Evolutionary conservation across 2,888 invertebrate species (phyloP).

Genomic region (Meteorus colon): DNA sequence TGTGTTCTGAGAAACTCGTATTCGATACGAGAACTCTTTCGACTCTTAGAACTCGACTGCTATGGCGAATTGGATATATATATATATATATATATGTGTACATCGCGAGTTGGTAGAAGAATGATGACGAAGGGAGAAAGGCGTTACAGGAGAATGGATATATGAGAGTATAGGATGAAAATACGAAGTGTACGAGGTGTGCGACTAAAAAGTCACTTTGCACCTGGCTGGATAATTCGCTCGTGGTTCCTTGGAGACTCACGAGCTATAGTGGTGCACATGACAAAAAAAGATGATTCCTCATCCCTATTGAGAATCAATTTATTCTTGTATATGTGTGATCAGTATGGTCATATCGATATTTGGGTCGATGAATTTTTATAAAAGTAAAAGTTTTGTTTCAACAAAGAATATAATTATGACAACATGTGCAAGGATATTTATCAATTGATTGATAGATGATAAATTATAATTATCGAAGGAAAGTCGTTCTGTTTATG

Average conservation of each 20-base stretch:
- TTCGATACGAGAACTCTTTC: slow-evolving; percentile 57
- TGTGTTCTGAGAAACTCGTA: slow-evolving; percentile 71
- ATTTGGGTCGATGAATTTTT: not conserved
- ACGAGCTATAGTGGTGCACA: slow-evolving; percentile 50
- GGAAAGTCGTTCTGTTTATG: slow-evolving; percentile 58
- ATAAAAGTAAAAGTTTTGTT: not conserved
- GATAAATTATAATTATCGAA: slow-evolving; percentile 61
- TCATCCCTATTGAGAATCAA: not conserved
- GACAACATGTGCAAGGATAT: slow-evolving; percentile 59
- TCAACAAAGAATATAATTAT: slow-evolving; percentile 67
- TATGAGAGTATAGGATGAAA: slow-evolving; percentile 13
- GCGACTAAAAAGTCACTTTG: slow-evolving; percentile 62
- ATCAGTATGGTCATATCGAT: not conserved
- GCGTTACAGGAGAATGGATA: slow-evolving; percentile 23
- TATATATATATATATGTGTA: not conserved
- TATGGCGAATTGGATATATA: not conserved
- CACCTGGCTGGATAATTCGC: slow-evolving; percentile 63
- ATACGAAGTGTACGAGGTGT: slow-evolving; percentile 27
- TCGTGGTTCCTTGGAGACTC: slow-evolving; percentile 56
- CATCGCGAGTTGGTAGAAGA: not conserved
- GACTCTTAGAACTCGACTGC: slow-evolving; percentile 47
- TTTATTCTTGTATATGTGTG: not conserved
- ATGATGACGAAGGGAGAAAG: slow-evolving; percentile 44
- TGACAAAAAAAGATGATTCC: slow-evolving; percentile 44
- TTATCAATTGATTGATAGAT: slow-evolving; percentile 65